A percentile compares a stretch with the other conserved stretches of the same genome.
These are phyloP conservation scores for Distichodus sexfasciatus DNA, from an alignment of 2,797 vertebrate species.

Conservation along the genomic window DNA sequence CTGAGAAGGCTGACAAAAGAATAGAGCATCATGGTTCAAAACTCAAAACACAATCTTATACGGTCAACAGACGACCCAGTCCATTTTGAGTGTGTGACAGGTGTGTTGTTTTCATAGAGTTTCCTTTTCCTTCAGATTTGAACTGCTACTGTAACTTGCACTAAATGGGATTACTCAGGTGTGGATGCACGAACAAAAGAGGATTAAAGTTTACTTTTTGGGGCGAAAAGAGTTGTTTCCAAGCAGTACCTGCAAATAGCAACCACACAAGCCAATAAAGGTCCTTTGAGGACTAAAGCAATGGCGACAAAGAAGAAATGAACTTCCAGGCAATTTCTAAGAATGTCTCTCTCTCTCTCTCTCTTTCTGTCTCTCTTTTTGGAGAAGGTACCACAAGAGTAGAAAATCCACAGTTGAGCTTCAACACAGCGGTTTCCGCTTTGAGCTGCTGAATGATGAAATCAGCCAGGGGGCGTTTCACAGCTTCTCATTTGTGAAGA, in stretches of 20 bases:
- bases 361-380: neutral
- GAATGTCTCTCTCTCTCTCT: neutral
- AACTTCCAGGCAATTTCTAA: neutral
- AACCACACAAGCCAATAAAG: neutral
- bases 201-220: no score
- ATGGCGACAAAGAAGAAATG: neutral
- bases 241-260: neutral
- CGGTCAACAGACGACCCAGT: no score
- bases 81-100: no score
- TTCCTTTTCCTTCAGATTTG: no score
- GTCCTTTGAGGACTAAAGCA: neutral
- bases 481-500: slow-evolving; percentile 8
- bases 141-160: no score
- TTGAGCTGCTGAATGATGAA: slow-evolving; percentile 6
- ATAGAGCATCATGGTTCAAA: no score
- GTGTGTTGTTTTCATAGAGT: no score
- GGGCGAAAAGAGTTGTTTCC: neutral
- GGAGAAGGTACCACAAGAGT: neutral
- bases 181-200: no score
- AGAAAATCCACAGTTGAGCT: slow-evolving; percentile 1
- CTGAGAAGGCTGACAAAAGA: no score
- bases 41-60: no score
- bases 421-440: neutral
- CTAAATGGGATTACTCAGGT: no score
- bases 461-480: neutral